Conservation (phyloP, 2,888 invertebrate genomes). For the Linnaemya tessellans region DNA sequence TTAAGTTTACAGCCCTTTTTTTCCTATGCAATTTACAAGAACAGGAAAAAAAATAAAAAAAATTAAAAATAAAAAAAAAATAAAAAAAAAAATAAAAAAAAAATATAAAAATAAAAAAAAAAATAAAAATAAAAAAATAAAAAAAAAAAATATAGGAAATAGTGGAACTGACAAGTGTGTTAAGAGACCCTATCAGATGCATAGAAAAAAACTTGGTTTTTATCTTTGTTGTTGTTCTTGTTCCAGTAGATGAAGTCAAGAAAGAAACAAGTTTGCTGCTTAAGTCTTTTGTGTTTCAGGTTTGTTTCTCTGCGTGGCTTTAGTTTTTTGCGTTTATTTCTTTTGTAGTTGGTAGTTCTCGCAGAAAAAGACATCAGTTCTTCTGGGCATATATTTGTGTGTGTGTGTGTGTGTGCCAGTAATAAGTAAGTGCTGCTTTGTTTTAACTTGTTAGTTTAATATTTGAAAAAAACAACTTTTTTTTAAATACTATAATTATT, state of each 20-base stretch:
- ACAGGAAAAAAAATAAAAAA: neutral
- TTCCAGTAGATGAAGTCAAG: constrained; percentile 8
- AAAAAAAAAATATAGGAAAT: constrained; percentile 27
- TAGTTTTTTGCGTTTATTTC: neutral
- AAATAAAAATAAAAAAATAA: constrained; percentile 2
- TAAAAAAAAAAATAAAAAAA: neutral
- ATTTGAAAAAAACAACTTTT: neutral
- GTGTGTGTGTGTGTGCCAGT: neutral
- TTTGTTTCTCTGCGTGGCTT: neutral
- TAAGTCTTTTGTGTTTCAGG: constrained; percentile 55
- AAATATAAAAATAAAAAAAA: neutral
- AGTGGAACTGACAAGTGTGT: constrained; percentile 60
- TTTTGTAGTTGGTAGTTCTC: constrained; percentile 14
- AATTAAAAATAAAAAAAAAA: too few species aligned
- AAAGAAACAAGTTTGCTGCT: constrained; percentile 61
- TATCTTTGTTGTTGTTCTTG: neutral
- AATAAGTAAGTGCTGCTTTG: neutral
- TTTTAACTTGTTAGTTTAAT: constrained; percentile 3
- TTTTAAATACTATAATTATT: constrained; percentile 12
- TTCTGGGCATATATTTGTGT: neutral
- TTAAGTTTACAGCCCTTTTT: constrained; percentile 37
- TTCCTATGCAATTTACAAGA: neutral
- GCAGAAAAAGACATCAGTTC: constrained; percentile 39
- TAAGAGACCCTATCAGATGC: constrained; percentile 49
- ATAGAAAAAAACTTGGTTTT: constrained; percentile 44